phyloP scores from a whole-genome alignment of 2,113 vertebrate species.

The Thinocorus orbignyianus region DNA sequence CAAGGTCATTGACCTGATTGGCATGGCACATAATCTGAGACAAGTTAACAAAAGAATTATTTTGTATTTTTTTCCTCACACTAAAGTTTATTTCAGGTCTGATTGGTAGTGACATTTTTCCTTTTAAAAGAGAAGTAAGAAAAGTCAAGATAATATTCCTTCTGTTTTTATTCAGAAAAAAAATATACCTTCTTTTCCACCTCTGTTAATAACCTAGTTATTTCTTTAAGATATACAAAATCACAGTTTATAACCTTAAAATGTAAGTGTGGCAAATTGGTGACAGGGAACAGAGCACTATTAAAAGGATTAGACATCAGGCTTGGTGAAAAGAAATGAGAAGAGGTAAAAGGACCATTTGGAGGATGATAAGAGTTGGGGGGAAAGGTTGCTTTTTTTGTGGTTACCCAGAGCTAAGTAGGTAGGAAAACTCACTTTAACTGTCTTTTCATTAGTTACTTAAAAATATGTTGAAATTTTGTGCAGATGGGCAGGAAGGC shows the following conservation, averaged over 20 bases:
- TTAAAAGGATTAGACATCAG: neutral
- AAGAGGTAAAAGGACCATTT: neutral
- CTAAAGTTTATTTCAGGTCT: neutral
- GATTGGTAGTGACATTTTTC: neutral
- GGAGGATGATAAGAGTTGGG: neutral
- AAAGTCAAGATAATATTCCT: neutral
- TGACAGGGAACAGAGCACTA: neutral
- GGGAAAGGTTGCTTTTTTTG: neutral
- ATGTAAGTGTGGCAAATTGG: neutral
- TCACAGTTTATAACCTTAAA: neutral
- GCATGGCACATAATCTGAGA: neutral
- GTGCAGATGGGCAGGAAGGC: neutral
- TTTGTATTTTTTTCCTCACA: neutral
- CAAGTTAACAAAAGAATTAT: neutral
- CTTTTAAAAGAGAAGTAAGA: neutral
- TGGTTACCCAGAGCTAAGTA: neutral
- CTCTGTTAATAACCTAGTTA: neutral
- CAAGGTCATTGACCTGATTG: neutral
- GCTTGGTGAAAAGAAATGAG: neutral
- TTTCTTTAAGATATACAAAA: neutral
- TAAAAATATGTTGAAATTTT: neutral
- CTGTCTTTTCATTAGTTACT: neutral
- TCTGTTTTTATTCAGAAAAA: neutral
- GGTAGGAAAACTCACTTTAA: neutral
- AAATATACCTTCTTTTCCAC: rapidly evolving